These are phyloP conservation scores for Mirza zaza DNA, from an alignment of 2,113 vertebrate species.

Conservation along the genomic window DNA sequence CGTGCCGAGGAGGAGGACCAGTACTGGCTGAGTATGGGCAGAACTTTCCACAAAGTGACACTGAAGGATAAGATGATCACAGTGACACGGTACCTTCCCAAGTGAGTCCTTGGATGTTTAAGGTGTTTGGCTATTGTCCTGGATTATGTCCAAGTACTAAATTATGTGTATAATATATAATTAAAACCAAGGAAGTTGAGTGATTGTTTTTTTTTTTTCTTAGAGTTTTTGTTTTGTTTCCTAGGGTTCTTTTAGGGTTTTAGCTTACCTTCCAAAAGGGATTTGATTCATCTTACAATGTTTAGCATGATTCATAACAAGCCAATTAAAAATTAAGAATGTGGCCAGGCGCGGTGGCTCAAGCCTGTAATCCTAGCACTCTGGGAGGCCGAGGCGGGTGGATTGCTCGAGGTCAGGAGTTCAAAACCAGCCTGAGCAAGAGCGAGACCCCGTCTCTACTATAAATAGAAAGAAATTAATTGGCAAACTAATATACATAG, in stretches of 20 bases:
- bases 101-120: slow-evolving; percentile 86
- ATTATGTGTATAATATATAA: not conserved
- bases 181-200: not conserved
- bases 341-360: too few relatives aligned
- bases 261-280: slow-evolving; percentile 18
- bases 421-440: too few relatives aligned
- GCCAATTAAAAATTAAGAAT: slow-evolving; percentile 8
- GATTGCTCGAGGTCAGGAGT: too few relatives aligned
- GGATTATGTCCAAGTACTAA: not conserved
- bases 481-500: too few relatives aligned
- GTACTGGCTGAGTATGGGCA: slow-evolving; percentile 98
- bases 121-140: not conserved
- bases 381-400: too few relatives aligned
- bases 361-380: too few relatives aligned
- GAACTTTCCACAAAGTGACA: slow-evolving; percentile 97
- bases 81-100: slow-evolving; percentile 97
- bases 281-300: not conserved
- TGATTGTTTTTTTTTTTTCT: slow-evolving; percentile 77
- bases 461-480: too few relatives aligned
- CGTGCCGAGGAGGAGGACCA: slow-evolving; percentile 93
- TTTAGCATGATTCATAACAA: slow-evolving; percentile 10
- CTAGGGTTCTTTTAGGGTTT: not conserved
- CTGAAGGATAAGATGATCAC: slow-evolving; percentile 99
- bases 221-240: not conserved
- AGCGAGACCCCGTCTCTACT: too few relatives aligned